Evolutionary conservation across 1,140 invertebrate genomes (phyloP).

Genomic region (Trachymyrmex cornetzi): DNA sequence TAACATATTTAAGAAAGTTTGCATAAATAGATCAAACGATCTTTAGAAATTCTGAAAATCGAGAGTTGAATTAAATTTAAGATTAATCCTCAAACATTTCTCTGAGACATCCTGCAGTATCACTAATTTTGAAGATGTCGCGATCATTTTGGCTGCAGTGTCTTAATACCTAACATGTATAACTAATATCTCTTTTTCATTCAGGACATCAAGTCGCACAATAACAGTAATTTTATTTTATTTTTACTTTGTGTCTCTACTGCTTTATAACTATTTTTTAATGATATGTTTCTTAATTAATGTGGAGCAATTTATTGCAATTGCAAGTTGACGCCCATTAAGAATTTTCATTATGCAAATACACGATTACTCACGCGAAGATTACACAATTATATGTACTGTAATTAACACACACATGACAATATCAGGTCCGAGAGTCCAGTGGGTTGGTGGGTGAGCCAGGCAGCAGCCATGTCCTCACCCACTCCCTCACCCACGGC

Average conservation of each 20-base stretch:
- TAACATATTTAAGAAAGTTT: not conserved
- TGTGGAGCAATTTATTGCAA: not conserved
- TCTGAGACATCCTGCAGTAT: not conserved
- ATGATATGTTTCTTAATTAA: not conserved
- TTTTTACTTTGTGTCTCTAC: not conserved
- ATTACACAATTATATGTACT: slow-evolving; percentile 52
- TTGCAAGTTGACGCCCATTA: slow-evolving; percentile 19
- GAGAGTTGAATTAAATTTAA: not conserved
- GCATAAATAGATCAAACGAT: not conserved
- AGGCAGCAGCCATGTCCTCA: slow-evolving; percentile 85
- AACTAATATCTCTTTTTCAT: slow-evolving; percentile 40
- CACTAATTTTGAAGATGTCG: slow-evolving; percentile 1
- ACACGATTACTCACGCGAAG: slow-evolving; percentile 44
- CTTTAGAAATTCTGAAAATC: not conserved
- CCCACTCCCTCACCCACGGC: slow-evolving; percentile 82
- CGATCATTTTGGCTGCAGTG: slow-evolving; percentile 47
- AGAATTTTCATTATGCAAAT: slow-evolving; percentile 41
- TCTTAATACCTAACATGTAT: slow-evolving; percentile 30
- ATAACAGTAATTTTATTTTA: not conserved
- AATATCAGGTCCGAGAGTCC: slow-evolving; percentile 85
- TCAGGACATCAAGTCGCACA: not conserved
- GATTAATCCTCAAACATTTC: not conserved
- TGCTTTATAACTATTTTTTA: not conserved
- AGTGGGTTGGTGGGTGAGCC: slow-evolving; percentile 85
- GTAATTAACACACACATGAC: slow-evolving; percentile 82